Evolutionary conservation across 92 coral and sea anemone species (phyloP), one percentile per base, ranked within the genome.

Genomic region (Parazoanthus swiftii): DNA sequence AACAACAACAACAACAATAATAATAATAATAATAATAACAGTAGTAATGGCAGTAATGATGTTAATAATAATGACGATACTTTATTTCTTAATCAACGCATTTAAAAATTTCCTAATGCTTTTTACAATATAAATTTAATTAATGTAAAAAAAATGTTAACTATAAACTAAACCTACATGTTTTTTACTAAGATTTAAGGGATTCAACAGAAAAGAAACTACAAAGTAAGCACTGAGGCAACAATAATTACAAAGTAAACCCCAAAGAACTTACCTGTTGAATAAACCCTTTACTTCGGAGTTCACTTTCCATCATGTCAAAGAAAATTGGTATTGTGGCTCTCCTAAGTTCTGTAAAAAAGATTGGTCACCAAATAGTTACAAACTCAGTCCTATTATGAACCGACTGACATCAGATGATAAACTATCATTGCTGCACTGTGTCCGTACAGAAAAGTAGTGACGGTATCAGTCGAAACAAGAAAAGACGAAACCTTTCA

Each of bases 261-360:
- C 90, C 98, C 93, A 39, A 46, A 35, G 15, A 35, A 35, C 86
- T n/a, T 90, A 92, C 99, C 95, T 90, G 93, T 36, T 93, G 90
- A 38, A 95, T 94, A 85, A 85, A 88, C 65, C 99, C 94, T 74
- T 90, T 85, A 66, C 88, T 76, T 72, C 78, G 91, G 67, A 97
- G 91, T 89, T 97, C 99, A 86, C 93, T 89, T 72, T 90, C 94
- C 80, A 97, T 95, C 99, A 97, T 94, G 86, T 97, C 98, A 81
- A 90, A 97, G 94, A 97, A 97, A 72, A 97, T 92, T 23, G 98
- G 99, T 38, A 97, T 86, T 1, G 99, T 97, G n/a, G 96, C 95
- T 88, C 86, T 92, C 29, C 99, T 91, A 70, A 97, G 92, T 80
- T 92, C 99, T 96, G 81, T 65, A 89, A 90, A 51, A 56, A 63